Evolutionary conservation across 2,888 invertebrate species (phyloP).

Genomic region (Phortica okadai): DNA sequence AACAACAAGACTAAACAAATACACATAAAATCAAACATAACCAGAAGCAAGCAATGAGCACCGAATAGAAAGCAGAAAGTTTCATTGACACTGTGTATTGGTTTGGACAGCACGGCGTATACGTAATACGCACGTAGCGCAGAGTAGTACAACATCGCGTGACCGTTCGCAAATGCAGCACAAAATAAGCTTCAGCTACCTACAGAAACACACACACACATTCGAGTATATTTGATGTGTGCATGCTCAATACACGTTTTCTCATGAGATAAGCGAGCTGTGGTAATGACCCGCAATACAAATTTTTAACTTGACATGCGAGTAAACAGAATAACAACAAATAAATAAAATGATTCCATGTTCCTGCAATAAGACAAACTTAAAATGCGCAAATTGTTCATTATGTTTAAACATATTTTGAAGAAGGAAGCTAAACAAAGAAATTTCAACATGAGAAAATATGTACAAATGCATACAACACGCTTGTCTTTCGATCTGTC

Average conservation of each 20-base stretch:
- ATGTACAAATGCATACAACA: conserved; percentile 10
- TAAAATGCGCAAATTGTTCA: conserved; percentile 70
- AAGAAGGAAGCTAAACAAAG: conserved; percentile 22
- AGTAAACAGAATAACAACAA: not conserved
- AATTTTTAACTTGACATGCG: not conserved
- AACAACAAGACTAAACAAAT: not conserved
- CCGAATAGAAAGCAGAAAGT: not conserved
- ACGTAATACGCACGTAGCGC: conserved; percentile 64
- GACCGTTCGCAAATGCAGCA: conserved; percentile 50
- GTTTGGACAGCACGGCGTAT: conserved; percentile 55
- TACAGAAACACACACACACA: too few relatives aligned
- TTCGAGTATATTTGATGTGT: not conserved
- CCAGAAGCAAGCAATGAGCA: not conserved
- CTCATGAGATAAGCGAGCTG: not conserved
- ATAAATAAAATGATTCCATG: not conserved
- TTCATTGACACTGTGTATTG: conserved; percentile 1
- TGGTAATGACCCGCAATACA: conserved; percentile 6
- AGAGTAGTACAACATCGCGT: conserved; percentile 47
- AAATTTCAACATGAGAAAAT: conserved; percentile 35
- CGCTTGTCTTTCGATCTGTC: not conserved
- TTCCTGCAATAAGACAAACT: conserved; percentile 51
- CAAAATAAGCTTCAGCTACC: not conserved
- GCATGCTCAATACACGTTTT: conserved; percentile 17
- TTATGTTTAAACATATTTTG: conserved; percentile 45
- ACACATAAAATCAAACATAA: conserved; percentile 7